Evolutionary conservation across 1,140 invertebrate species (phyloP), one percentile per base, ranked within the genome.

Genomic region (Asbolus verrucosus): DNA sequence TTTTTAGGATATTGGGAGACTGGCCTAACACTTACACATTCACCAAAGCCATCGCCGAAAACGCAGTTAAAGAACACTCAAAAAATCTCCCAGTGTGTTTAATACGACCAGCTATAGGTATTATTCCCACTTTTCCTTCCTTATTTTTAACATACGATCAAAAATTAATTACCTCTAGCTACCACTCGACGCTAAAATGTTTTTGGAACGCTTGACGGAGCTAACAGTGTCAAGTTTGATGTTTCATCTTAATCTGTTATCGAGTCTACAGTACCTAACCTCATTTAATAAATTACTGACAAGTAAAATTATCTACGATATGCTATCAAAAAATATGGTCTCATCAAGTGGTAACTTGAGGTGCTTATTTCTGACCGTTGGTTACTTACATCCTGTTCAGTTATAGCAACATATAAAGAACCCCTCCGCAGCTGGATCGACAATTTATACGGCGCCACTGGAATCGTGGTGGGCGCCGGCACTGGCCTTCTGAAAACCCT

Each of bases 391-490:
- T n/a, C n/a, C n/a, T n/a, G n/a, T n/a, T n/a, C 74, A 84, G 85
- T 86, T 8, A 82, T 85, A 65, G 83, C 85, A 0, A 84, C 84
- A 2, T 84, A 82, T 46, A 77, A 79, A 61, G 85, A 87, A 74
- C 86, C 86, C 19, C 62, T 85, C 9, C 71, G 77, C 1, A 89
- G 90, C 9, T 94, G 92, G 92, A 87, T 91, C 31, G 91, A 93
- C 77, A 93, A 93, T 79, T 81, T 90, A 46, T 92, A 90, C 79
- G 91, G 91, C 19, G 87, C 91, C 19, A 90, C 88, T 54, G 91
- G 86, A 6, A 77, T 84, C 1, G 63, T 86, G 1, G 79, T 82
- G 1, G 86, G 83, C 2, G 81, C 78, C 36, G 88, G 88, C 6
- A 85, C 88, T 67, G 91, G 91, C 2, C 71, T 92, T 1, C 73